Base-by-base conservation (phyloP, 2,797 vertebrate species). In the Pseudomugil gertrudae region DNA sequence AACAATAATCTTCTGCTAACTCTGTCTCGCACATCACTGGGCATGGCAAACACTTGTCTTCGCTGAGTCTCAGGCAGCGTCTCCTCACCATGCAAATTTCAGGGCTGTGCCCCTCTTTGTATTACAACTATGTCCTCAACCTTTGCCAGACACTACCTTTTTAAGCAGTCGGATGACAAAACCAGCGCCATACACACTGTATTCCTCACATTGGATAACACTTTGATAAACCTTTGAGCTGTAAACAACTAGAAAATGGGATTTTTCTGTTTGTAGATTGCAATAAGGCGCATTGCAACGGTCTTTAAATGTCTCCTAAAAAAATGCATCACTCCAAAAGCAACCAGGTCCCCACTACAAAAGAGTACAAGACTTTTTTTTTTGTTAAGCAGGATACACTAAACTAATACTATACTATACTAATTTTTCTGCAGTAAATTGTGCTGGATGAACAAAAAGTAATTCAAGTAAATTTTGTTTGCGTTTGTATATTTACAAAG, bases 1-100 rank as follows among this genome's bases (percentile, higher is more conserved):
- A 91, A 92, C 89, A 89, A 87, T 90, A 90, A 91, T 90, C 87
- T 90, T 84, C 84, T 64, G 73, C 86, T 88, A 82, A 57, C 87
- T 81, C 80, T 69, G 87, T 89, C 90, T 90, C 66, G 78, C 90
- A 87, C 91, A 90, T 84, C 81, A 86, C 80, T 81, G 63, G 84
- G 83, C 83, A 89, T 77, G 72, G 84, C 87, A 90, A 89, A 90
- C 84, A 87, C 84, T 88, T 77, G 72, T 88, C 88, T 90, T 77
- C 70, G 14, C 62, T 2, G 68, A 76, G 64, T 86, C 84, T 78
- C 71, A 35, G 76, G 65, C 64, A 54, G 78, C 83, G 81, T 81
- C 89, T 78, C 81, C 87, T 87, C 80, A 27, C 73, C 88, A 90
- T 89, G 90, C 87, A 91, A 85, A 93, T 92, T 89, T 84, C 78